These are phyloP conservation scores for Atta cephalotes DNA, from an alignment of 1,140 invertebrate genomes.

Conservation along the genomic window DNA sequence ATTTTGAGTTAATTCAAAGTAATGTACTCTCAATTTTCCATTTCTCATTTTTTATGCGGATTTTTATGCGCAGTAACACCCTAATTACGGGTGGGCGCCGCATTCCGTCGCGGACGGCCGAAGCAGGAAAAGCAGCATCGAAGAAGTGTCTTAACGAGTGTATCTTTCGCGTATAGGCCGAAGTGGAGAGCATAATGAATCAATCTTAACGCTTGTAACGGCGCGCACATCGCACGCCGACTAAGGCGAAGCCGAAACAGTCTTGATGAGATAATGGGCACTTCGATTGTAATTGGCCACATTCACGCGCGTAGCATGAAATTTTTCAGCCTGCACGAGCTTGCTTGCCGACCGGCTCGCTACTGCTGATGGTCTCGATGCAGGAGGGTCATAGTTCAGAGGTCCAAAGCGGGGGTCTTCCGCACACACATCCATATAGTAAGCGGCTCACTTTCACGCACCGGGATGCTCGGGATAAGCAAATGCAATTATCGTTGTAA, in stretches of 20 bases:
- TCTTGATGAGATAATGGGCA: conserved; percentile 54
- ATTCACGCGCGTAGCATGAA: conserved; percentile 69
- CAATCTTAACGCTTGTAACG: conserved; percentile 61
- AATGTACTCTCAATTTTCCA: conserved; percentile 34
- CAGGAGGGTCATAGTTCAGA: conserved; percentile 79
- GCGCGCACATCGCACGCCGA: conserved; percentile 40
- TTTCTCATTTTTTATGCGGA: conserved; percentile 6
- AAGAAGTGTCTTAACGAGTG: conserved; percentile 61
- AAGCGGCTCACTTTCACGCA: conserved; percentile 80
- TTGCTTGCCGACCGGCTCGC: conserved; percentile 46
- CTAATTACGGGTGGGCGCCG: conserved; percentile 48
- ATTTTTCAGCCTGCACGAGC: conserved; percentile 72
- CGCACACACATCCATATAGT: conserved; percentile 80
- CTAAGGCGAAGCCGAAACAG: conserved; percentile 55
- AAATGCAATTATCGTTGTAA: conserved; percentile 64
- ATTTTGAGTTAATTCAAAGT: conserved; percentile 37
- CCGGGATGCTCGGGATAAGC: conserved; percentile 46
- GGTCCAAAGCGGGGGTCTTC: conserved; percentile 78
- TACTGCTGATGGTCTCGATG: conserved; percentile 77
- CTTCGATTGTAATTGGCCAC: conserved; percentile 71
- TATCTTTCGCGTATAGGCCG: conserved; percentile 42
- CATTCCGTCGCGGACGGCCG: conserved; percentile 26
- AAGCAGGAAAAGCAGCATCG: conserved; percentile 9
- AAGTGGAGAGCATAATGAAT: conserved; percentile 57
- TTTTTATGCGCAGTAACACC: conserved; percentile 7